Evolutionary conservation across 2,797 vertebrate genomes (phyloP).

Genomic region (Spinus pinus): DNA sequence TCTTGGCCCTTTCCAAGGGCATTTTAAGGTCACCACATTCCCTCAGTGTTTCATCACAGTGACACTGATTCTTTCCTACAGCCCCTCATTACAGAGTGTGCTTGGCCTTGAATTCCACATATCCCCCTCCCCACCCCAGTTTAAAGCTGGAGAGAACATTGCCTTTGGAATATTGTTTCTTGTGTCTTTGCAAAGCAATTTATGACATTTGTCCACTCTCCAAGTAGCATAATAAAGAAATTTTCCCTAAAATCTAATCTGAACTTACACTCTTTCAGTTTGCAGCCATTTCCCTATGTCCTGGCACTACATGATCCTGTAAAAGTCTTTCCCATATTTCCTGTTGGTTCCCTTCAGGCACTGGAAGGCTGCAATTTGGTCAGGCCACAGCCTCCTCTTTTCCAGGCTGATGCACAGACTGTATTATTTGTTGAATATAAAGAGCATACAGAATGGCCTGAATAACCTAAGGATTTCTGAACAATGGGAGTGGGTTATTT

Average conservation of each 20-base stretch:
- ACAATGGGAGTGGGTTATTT: neutral
- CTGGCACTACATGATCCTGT: neutral
- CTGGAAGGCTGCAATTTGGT: neutral
- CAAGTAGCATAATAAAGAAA: neutral
- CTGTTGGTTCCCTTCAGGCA: neutral
- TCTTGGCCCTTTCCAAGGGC: neutral
- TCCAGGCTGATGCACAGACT: neutral
- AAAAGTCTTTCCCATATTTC: neutral
- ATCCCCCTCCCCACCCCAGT: accelerated
- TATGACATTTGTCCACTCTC: neutral
- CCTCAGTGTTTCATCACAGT: neutral
- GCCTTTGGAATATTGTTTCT: neutral
- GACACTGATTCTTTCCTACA: neutral
- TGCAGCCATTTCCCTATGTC: neutral
- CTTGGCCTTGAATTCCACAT: neutral
- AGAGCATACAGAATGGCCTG: neutral
- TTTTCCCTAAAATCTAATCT: neutral
- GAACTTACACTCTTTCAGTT: neutral
- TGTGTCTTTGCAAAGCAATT: neutral
- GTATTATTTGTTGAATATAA: neutral
- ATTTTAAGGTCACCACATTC: neutral
- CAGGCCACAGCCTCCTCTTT: neutral
- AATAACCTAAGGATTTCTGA: neutral
- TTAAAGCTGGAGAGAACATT: neutral
- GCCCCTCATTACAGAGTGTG: neutral